Evolutionary conservation across 2,113 vertebrate genomes (phyloP).

Genomic region (Phrynocephalus versicolor): DNA sequence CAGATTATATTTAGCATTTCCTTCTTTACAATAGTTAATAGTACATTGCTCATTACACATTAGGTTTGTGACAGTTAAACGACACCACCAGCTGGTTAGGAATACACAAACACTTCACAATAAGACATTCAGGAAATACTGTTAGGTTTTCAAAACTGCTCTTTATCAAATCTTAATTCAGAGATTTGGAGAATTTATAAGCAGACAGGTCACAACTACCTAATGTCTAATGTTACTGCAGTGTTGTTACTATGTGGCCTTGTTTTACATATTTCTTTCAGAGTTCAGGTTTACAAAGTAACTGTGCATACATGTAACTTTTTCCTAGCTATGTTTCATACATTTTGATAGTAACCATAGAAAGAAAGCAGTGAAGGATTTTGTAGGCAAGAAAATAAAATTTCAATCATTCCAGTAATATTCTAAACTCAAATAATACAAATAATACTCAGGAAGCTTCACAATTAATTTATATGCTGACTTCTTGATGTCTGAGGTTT

Average conservation of each 20-base stretch:
- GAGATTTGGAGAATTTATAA: constrained; percentile 31
- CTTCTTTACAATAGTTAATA: background rate
- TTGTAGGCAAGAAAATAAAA: background rate
- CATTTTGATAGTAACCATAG: background rate
- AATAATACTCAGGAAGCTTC: background rate
- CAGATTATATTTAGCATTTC: constrained; percentile 11
- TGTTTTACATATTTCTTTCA: background rate
- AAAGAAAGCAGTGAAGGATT: background rate
- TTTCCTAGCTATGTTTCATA: background rate
- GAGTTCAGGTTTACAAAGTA: background rate
- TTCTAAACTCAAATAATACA: background rate
- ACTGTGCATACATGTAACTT: background rate
- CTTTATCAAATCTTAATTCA: background rate
- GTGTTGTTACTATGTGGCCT: background rate
- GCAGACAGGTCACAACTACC: background rate
- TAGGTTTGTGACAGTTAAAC: constrained; percentile 16
- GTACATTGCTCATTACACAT: background rate
- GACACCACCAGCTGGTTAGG: constrained; percentile 27
- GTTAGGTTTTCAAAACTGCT: constrained; percentile 35
- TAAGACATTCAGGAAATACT: constrained; percentile 42
- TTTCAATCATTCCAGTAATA: no score
- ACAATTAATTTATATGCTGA: background rate
- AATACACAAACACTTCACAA: constrained; percentile 16
- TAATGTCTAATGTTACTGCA: constrained; percentile 13
- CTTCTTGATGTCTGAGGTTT: background rate